Percentiles rank a stretch among this genome's conserved stretches.
These are phyloP conservation scores for Spea multiplicata DNA, from an alignment of 2,113 vertebrate species.

Conservation along the genomic window DNA sequence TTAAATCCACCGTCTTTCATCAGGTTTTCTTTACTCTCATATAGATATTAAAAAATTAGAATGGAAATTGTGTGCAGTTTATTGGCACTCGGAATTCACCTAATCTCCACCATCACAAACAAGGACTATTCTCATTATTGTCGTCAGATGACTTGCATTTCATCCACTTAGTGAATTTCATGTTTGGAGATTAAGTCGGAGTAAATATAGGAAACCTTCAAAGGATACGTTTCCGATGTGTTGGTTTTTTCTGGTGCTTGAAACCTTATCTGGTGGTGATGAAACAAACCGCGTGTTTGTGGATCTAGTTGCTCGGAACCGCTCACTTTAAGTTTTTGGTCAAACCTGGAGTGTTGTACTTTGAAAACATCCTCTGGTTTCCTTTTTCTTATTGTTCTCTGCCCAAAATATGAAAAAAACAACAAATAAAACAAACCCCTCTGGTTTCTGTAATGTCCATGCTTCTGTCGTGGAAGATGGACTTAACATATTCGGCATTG, in stretches of 20 bases:
- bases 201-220: constrained; percentile 24
- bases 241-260: constrained; percentile 1
- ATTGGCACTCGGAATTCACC: constrained; percentile 9
- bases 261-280: too few relatives aligned
- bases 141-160: constrained; percentile 11
- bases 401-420: too few relatives aligned
- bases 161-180: constrained; percentile 7
- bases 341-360: too few relatives aligned
- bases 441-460: too few relatives aligned
- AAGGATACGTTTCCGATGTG: constrained; percentile 16
- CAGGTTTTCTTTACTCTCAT: constrained; percentile 50
- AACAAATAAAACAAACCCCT: too few relatives aligned
- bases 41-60: constrained; percentile 23
- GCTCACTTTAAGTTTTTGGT: too few relatives aligned
- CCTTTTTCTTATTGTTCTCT: too few relatives aligned
- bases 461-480: too few relatives aligned
- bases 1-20: constrained; percentile 57
- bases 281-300: too few relatives aligned
- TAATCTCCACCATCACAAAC: constrained; percentile 2
- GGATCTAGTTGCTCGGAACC: too few relatives aligned
- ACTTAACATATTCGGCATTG: too few relatives aligned
- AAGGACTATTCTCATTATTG: not conserved
- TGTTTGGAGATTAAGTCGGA: constrained; percentile 7
- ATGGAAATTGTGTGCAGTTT: constrained; percentile 27
- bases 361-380: too few relatives aligned